A percentile compares a stretch with the other conserved stretches of the same genome.
phyloP scores from a whole-genome alignment of 1,140 invertebrate species.

The Homalodisca vitripennis region DNA sequence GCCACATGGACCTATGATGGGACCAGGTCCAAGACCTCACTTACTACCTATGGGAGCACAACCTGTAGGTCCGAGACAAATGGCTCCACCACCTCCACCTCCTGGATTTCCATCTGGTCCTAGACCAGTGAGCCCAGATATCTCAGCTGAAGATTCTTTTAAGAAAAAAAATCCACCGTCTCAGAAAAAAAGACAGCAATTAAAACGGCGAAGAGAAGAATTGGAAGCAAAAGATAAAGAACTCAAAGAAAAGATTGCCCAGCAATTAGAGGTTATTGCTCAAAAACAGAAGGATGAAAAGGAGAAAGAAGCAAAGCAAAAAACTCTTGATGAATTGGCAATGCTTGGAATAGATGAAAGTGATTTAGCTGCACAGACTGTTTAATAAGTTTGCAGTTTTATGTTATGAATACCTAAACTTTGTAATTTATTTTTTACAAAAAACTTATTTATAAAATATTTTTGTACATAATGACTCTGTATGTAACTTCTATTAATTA shows the following conservation, averaged over 20 bases:
- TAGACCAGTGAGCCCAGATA: neutral
- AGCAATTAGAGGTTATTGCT: conserved; percentile 5
- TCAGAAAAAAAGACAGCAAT: conserved; percentile 38
- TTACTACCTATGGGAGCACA: too few relatives aligned
- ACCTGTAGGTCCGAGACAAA: neutral
- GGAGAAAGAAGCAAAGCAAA: conserved; percentile 43
- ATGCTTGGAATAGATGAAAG: conserved; percentile 67
- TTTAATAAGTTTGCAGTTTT: too few relatives aligned
- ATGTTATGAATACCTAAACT: too few relatives aligned
- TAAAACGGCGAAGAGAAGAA: conserved; percentile 37
- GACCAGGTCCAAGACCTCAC: neutral
- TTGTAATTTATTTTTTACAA: too few relatives aligned
- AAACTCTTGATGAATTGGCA: conserved; percentile 63
- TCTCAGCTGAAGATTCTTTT: neutral
- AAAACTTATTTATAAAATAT: too few relatives aligned
- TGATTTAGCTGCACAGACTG: conserved; percentile 64
- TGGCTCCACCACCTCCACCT: conserved; percentile 1
- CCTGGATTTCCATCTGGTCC: conserved; percentile 17
- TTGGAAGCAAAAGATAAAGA: conserved; percentile 27
- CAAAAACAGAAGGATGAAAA: conserved; percentile 3
- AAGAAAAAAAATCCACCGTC: conserved; percentile 41
- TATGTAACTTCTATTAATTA: too few relatives aligned
- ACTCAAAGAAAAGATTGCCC: too few relatives aligned
- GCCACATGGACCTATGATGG: neutral
- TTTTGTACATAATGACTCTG: too few relatives aligned